Conservation (phyloP, 2,888 invertebrate species). For the Plagodis pulveraria region DNA sequence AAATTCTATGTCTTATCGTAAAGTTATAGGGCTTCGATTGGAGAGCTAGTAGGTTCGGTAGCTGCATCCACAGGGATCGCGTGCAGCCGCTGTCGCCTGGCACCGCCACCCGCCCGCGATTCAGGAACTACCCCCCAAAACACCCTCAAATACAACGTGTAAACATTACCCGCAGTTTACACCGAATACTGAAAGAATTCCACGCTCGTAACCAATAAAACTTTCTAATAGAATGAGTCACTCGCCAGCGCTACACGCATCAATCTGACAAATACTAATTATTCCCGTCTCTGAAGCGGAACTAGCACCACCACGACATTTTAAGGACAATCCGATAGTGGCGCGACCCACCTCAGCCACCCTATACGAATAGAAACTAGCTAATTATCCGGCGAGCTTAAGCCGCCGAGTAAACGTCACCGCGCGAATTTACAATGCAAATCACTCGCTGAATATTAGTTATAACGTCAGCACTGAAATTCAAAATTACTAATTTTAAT, state of each 20-base stretch:
- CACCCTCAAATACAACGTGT: constrained; percentile 59
- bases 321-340: constrained; percentile 66
- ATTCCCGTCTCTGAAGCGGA: constrained; percentile 37
- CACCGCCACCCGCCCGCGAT: constrained; percentile 73
- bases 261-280: constrained; percentile 55
- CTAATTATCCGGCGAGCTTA: constrained; percentile 83
- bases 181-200: constrained; percentile 44
- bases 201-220: constrained; percentile 49
- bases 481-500: constrained; percentile 84
- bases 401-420: constrained; percentile 74
- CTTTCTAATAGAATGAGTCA: constrained; percentile 48
- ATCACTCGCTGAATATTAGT: constrained; percentile 82
- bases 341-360: constrained; percentile 48
- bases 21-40: constrained; percentile 57
- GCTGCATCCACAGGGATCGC: constrained; percentile 71
- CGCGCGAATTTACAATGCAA: constrained; percentile 83
- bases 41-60: constrained; percentile 47
- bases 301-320: constrained; percentile 55
- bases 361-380: constrained; percentile 80
- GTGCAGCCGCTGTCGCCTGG: constrained; percentile 81
- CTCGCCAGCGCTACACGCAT: constrained; percentile 49
- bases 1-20: constrained; percentile 58
- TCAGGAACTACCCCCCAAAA: constrained; percentile 71
- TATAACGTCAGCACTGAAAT: constrained; percentile 79
- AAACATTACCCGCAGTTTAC: constrained; percentile 63